These are phyloP conservation scores for Sebastolobus altivelis DNA, from an alignment of 2,797 vertebrate species.

Conservation along the genomic window DNA sequence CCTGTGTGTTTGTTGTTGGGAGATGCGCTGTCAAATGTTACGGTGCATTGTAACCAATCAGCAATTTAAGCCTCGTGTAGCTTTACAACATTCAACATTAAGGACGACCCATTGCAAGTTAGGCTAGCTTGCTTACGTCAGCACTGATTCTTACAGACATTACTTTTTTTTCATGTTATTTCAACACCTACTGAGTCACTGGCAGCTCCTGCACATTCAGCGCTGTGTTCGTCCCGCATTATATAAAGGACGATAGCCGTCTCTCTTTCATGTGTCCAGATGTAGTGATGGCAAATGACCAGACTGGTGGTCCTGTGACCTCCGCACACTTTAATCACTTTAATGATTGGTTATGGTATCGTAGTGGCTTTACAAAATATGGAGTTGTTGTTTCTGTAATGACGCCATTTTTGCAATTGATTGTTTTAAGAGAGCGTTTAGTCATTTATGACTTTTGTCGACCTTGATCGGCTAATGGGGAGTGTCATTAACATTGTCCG, in stretches of 20 bases:
- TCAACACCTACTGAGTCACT: neutral
- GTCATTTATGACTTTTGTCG: neutral
- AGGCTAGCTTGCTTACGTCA: neutral
- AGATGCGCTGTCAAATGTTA: neutral
- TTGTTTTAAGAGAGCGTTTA: neutral
- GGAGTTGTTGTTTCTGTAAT: neutral
- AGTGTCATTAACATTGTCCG: neutral
- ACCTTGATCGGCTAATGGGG: neutral
- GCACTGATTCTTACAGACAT: neutral
- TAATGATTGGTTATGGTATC: neutral
- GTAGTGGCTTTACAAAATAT: neutral
- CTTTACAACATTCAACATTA: neutral
- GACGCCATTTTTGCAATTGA: neutral
- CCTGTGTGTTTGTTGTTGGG: neutral
- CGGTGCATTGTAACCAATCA: neutral
- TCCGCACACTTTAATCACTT: neutral
- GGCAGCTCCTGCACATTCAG: neutral
- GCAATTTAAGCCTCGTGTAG: neutral
- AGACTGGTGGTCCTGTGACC: neutral
- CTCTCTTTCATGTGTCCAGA: neutral
- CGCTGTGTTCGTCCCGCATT: neutral
- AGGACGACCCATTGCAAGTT: neutral
- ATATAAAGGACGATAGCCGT: neutral
- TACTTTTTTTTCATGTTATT: neutral
- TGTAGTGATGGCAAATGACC: neutral